Evolutionary conservation across 1,140 invertebrate species (phyloP).

Genomic region (Nasonia longicornis): DNA sequence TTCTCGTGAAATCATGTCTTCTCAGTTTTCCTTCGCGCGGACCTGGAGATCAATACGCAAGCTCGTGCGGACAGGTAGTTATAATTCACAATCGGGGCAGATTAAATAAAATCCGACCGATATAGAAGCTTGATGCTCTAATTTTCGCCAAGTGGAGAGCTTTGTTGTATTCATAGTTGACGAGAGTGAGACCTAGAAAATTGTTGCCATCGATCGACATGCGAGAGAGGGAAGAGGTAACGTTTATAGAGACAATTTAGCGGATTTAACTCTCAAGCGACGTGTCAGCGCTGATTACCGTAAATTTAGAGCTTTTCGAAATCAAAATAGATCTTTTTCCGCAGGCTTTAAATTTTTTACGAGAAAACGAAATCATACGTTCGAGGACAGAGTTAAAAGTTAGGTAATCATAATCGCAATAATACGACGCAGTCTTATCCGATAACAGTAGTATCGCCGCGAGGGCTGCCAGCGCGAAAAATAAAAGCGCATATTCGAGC

Average conservation of each 20-base stretch:
- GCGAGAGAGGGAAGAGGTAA: neutral
- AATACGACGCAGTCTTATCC: neutral
- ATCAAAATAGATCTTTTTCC: neutral
- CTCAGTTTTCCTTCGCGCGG: neutral
- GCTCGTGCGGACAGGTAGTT: neutral
- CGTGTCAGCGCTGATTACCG: no score
- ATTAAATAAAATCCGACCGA: neutral
- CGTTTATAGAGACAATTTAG: no score
- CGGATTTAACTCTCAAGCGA: no score
- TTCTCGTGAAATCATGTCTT: neutral
- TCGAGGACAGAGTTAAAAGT: no score
- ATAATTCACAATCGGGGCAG: neutral
- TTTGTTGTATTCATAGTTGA: neutral
- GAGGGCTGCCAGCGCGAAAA: no score
- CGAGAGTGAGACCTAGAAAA: neutral
- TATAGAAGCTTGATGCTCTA: constrained; percentile 7
- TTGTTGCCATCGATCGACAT: neutral
- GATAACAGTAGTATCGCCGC: no score
- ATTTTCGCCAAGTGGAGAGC: neutral
- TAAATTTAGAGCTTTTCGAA: no score
- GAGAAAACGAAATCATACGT: no score
- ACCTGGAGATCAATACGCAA: neutral
- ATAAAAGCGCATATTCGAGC: neutral
- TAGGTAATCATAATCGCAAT: neutral
- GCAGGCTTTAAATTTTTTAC: neutral